Percentiles rank a stretch among this genome's conserved stretches.
Conservation (phyloP, 2,113 vertebrate species). For the Platysternon megacephalum region DNA sequence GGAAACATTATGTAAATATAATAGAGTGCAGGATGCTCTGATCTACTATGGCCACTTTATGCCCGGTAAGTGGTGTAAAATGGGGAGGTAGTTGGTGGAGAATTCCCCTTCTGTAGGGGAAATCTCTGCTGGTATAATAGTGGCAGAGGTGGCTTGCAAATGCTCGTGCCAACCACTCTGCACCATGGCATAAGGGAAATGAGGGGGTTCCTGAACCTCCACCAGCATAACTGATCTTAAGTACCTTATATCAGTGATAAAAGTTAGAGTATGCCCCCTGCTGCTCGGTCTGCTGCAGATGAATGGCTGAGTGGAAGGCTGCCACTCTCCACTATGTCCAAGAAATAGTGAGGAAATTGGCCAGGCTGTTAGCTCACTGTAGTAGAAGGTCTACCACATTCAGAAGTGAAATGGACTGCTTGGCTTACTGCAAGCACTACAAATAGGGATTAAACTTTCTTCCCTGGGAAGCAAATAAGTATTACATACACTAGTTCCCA, state of each 20-base stretch:
- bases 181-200: rapidly evolving
- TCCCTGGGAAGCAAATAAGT: background rate
- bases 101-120: background rate
- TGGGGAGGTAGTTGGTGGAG: background rate
- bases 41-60: background rate
- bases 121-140: background rate
- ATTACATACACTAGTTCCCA: background rate
- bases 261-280: background rate
- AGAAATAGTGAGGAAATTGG: background rate
- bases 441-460: background rate
- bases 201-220: background rate
- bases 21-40: background rate
- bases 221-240: background rate
- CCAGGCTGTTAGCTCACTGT: background rate
- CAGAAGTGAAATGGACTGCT: background rate
- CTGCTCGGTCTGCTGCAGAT: background rate
- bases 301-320: background rate
- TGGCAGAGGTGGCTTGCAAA: background rate
- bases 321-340: background rate
- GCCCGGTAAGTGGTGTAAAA: background rate
- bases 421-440: background rate
- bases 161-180: rapidly evolving
- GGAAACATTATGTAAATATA: background rate
- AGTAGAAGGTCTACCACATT: no score
- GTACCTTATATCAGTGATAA: rapidly evolving